These are phyloP conservation scores for Eriocheir sinensis DNA, from an alignment of 1,140 invertebrate genomes.

Conservation along the genomic window DNA sequence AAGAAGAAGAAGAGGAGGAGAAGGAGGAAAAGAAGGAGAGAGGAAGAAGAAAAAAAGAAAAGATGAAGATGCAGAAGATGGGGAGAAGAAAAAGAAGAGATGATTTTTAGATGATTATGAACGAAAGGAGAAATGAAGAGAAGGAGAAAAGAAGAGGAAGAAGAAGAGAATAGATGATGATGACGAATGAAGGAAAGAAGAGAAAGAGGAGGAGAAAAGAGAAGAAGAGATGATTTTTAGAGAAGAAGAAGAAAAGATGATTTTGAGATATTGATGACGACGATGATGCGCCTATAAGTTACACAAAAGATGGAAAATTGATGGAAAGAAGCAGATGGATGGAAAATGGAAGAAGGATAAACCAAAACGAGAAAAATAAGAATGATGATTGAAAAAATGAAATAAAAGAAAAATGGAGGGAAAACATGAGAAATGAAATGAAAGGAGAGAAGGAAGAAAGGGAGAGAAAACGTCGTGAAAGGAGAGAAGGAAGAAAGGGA, in stretches of 20 bases:
- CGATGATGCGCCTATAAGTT: too few species aligned
- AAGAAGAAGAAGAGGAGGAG: not conserved
- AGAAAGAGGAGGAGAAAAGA: conserved; percentile 8
- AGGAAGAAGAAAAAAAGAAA: too few species aligned
- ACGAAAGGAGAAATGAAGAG: too few species aligned
- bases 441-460: not conserved
- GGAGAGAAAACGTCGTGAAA: not conserved
- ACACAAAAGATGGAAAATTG: too few species aligned
- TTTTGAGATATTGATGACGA: too few species aligned
- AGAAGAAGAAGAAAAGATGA: not conserved
- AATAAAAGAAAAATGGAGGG: not conserved
- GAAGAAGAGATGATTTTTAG: not conserved
- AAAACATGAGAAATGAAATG: not conserved
- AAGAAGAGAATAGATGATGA: too few species aligned
- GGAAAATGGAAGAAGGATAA: not conserved
- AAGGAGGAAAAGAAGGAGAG: not conserved
- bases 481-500: not conserved
- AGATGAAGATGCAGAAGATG: too few species aligned
- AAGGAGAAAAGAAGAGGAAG: too few species aligned
- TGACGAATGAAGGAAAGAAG: too few species aligned
- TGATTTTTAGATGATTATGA: too few species aligned
- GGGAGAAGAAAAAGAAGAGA: too few species aligned
- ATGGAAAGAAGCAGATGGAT: not conserved
- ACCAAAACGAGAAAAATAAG: not conserved
- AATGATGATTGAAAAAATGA: not conserved